Base-by-base conservation (phyloP, 53 echinoderm and acorn worm genomes). In the Arbacia lixula region DNA sequence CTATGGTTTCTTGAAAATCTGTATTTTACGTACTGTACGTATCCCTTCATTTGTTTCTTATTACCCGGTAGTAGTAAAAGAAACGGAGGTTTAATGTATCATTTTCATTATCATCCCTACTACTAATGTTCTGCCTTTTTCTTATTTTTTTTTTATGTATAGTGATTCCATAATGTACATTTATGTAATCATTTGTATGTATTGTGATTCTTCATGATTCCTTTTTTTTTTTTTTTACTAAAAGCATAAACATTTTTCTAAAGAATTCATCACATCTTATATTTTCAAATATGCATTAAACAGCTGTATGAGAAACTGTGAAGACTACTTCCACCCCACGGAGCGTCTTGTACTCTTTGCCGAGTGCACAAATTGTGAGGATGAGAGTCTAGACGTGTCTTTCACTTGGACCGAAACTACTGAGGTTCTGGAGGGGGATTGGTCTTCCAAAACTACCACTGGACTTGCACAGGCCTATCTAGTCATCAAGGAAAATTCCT, bases 361-460 rank as follows among this genome's bases (percentile, higher is more conserved):
- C 6, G 6, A 6, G 19, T 64, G 64, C 64, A 64, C 64, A 6
- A 64, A 6, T 6, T 64, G 64, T 32, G 30, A 64, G n/a, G n/a
- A n/a, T 5, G 33, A 31, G 30, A n/a, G 33, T n/a, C 30, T 29
- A 6, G 33, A 26, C 5, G 9, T 31, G 6, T 64, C 33, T 6
- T 64, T 30, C n/a, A 31, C 64, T 29, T 64, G 64, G 64, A 26
- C 28, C 6, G 9, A 6, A 26, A n/a, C 64, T 8, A 10, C 28
- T 30, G 32, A 29, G 28, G 3, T 6, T 30, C 30, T 64, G 64
- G 64, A 26, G 3, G 5, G 79, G 31, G 34, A 87, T 34, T 90
- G 84, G 90, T 63, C 68, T 16, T 31, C 12, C 33, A 76, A 87
- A 20, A 84, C 90, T 2, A 57, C 84, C 3, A 93, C 93, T n/a